Conservation (phyloP, 2,797 vertebrate genomes). For the Alauda arvensis region DNA sequence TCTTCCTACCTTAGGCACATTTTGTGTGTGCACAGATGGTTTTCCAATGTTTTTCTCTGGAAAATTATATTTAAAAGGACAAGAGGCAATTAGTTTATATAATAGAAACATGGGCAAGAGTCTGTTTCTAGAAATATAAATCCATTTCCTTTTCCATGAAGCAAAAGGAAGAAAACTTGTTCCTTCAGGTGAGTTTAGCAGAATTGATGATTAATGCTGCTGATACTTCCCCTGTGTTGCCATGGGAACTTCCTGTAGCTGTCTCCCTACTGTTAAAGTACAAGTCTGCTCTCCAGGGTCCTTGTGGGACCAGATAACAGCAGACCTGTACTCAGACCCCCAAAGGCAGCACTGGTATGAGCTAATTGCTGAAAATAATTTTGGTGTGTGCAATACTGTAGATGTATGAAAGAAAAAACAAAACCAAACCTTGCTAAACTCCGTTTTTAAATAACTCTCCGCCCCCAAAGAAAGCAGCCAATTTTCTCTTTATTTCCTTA, state of each 20-base stretch:
- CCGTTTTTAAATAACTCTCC: background rate
- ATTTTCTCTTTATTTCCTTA: slow-evolving; percentile 5
- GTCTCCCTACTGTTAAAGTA: background rate
- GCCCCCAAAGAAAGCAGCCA: background rate
- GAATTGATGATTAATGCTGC: background rate
- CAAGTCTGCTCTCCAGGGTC: background rate
- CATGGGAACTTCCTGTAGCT: background rate
- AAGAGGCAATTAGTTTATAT: background rate
- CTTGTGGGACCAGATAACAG: background rate
- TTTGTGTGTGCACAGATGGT: background rate
- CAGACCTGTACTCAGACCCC: background rate
- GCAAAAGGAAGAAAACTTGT: background rate
- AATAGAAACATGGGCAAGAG: background rate
- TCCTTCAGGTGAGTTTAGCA: background rate
- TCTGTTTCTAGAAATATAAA: background rate
- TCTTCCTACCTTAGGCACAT: background rate
- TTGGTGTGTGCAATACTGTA: background rate
- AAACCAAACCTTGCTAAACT: background rate
- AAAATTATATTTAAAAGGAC: background rate
- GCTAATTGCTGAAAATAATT: background rate
- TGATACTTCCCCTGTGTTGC: background rate
- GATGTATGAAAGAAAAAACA: background rate
- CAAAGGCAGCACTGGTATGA: background rate
- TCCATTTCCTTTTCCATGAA: background rate
- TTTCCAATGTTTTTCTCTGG: background rate